Evolutionary conservation across 37 sponge, comb jelly and placozoan species (phyloP).

Genomic region (Chondrilla cf. caribensis): DNA sequence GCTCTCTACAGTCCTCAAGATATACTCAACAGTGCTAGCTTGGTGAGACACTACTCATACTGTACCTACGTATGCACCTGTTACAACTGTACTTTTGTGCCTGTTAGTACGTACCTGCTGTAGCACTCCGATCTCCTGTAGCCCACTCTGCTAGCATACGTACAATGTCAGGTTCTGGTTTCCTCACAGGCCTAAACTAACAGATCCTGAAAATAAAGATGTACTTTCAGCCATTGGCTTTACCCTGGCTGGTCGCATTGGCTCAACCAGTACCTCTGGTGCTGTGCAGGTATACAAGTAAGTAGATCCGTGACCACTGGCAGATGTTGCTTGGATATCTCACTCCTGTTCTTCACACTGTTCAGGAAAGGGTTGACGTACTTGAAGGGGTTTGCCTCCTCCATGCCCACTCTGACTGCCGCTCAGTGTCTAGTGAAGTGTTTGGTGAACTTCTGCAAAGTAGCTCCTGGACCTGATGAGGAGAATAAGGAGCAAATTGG

Average conservation of each 20-base stretch:
- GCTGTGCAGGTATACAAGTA: no score
- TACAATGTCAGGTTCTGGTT: no score
- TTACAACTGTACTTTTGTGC: background rate
- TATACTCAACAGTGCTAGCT: conserved; percentile 42
- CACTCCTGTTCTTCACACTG: no score
- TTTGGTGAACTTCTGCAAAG: conserved; percentile 51
- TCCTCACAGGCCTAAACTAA: background rate
- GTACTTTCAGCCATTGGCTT: background rate
- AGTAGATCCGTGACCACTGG: no score
- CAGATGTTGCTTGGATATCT: no score
- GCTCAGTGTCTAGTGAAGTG: conserved; percentile 41
- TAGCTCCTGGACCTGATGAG: background rate
- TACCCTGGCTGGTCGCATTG: no score
- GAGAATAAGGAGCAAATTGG: background rate
- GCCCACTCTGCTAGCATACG: no score
- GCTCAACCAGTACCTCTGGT: no score
- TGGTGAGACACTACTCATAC: conserved; percentile 30
- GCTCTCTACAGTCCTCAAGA: conserved; percentile 43
- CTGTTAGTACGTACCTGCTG: no score
- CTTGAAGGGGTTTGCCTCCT: conserved; percentile 4
- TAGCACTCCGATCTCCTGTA: no score
- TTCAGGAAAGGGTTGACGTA: background rate
- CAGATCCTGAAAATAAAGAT: background rate
- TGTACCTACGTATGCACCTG: no score
- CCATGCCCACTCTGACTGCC: conserved; percentile 47